A percentile compares a stretch with the other conserved stretches of the same genome.
Conservation (phyloP, 2,113 vertebrate genomes). For the Acanthochromis polyacanthus region DNA sequence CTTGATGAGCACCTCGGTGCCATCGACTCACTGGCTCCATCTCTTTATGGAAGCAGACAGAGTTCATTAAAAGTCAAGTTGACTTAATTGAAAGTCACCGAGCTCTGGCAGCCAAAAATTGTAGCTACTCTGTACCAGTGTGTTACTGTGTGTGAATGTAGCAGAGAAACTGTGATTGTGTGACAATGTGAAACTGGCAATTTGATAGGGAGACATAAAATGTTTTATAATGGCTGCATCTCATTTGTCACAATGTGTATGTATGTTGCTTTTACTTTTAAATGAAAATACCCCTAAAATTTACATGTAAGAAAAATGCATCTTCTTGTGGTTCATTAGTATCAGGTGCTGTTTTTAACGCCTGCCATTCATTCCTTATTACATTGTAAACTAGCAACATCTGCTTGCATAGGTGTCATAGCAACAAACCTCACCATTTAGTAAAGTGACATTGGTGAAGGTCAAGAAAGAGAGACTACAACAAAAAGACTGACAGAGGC, state of each 20-base stretch:
- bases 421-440: neutral
- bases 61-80: constrained; percentile 68
- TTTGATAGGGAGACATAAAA: neutral
- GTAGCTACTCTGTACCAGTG: neutral
- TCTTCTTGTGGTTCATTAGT: neutral
- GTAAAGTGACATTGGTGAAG: neutral
- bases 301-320: neutral
- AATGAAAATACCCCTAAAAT: neutral
- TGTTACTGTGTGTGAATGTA: neutral
- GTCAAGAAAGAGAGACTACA: neutral
- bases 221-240: neutral
- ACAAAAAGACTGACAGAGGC: too few relatives aligned
- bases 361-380: neutral
- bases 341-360: neutral
- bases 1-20: constrained; percentile 9
- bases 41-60: constrained; percentile 64
- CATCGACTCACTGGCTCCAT: constrained; percentile 18
- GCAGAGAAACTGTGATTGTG: neutral
- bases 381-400: neutral
- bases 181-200: constrained; percentile 6
- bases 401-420: neutral
- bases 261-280: neutral
- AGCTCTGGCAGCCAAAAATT: constrained; percentile 28
- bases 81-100: constrained; percentile 57
- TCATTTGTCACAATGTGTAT: neutral